Evolutionary conservation across 2,113 vertebrate species (phyloP).

Genomic region (Hiodon tergisus): DNA sequence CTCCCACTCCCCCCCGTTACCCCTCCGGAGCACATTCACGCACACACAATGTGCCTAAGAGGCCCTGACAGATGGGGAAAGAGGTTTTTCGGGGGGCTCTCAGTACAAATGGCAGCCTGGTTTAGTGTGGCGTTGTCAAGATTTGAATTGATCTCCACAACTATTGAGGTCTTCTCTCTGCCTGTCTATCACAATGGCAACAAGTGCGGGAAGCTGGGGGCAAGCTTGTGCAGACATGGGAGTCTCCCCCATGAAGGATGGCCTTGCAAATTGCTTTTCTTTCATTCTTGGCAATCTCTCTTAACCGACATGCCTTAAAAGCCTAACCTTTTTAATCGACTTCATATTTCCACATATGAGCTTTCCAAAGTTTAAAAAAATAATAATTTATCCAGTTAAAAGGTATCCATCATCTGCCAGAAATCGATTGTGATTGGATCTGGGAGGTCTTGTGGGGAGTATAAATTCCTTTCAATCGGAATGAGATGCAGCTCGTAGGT

Average conservation of each 20-base stretch:
- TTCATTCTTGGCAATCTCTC: constrained; percentile 61
- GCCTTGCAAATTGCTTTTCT: constrained; percentile 66
- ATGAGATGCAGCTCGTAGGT: too few species aligned
- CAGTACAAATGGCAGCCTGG: constrained; percentile 67
- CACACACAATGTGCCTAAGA: constrained; percentile 60
- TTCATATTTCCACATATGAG: background rate
- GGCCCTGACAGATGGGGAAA: constrained; percentile 79
- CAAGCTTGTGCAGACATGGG: constrained; percentile 72
- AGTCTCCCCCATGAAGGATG: constrained; percentile 69
- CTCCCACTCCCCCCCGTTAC: constrained; percentile 58
- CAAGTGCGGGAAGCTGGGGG: constrained; percentile 72
- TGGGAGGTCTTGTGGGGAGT: constrained; percentile 49
- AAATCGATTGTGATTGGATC: constrained; percentile 50
- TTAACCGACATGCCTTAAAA: constrained; percentile 50
- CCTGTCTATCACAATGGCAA: constrained; percentile 70
- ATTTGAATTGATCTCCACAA: constrained; percentile 72
- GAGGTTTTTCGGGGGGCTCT: constrained; percentile 55
- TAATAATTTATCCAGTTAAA: constrained; percentile 35
- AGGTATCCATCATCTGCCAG: constrained; percentile 53
- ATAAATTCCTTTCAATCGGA: background rate
- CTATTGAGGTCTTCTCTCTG: constrained; percentile 67
- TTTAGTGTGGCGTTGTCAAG: constrained; percentile 70
- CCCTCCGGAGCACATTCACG: constrained; percentile 53
- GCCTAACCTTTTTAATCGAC: background rate
- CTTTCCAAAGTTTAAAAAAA: background rate